These are phyloP conservation scores for Sula dactylatra DNA, from an alignment of 2,113 vertebrate genomes.

Conservation along the genomic window DNA sequence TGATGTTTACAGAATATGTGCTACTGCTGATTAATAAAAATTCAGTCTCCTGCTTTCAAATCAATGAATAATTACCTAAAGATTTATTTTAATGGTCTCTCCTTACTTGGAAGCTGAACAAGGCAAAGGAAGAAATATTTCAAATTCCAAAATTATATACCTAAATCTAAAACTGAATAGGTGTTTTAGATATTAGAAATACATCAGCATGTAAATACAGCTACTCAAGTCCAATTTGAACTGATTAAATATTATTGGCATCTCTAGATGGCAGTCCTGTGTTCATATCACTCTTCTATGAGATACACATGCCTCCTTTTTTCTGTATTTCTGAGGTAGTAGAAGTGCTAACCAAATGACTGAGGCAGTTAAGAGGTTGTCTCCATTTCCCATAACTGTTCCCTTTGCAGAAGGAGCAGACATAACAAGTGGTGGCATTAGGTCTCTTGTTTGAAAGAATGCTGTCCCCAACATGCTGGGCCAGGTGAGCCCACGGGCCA, in stretches of 20 bases:
- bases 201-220: neutral
- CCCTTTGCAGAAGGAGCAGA: neutral
- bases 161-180: neutral
- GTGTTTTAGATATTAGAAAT: neutral
- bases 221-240: neutral
- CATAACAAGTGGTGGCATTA: accelerated
- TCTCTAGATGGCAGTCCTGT: neutral
- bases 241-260: neutral
- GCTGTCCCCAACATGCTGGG: accelerated
- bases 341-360: neutral
- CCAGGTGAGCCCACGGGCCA: neutral
- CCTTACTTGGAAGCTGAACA: neutral
- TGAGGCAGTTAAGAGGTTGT: neutral
- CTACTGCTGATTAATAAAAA: neutral
- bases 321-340: neutral
- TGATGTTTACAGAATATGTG: neutral
- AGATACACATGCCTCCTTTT: neutral
- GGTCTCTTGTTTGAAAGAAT: neutral
- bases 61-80: neutral
- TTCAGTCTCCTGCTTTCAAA: neutral
- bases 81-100: neutral
- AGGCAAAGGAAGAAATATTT: neutral
- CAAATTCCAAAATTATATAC: neutral
- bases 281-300: neutral
- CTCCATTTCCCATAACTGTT: neutral